Evolutionary conservation across 2,797 vertebrate genomes (phyloP).

Genomic region (Pangasius djambal): DNA sequence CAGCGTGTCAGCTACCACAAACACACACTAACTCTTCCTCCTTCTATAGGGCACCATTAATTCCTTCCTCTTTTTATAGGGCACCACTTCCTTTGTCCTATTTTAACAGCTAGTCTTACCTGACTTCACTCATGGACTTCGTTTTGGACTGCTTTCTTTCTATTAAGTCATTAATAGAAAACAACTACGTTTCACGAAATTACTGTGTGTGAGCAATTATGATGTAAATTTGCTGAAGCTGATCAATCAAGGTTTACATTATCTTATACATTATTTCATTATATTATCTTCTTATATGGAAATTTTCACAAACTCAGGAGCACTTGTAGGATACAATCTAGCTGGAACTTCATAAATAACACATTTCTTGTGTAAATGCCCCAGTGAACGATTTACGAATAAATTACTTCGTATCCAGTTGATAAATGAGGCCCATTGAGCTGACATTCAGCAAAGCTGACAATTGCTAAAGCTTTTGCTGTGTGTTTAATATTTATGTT

Average conservation of each 20-base stretch:
- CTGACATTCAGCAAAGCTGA: background rate
- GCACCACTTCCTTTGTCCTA: background rate
- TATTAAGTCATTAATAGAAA: background rate
- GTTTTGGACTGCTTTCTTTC: background rate
- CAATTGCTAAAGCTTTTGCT: background rate
- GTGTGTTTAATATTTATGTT: slow-evolving; percentile 26
- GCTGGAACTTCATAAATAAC: background rate
- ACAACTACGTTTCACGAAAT: background rate
- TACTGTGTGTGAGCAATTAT: background rate
- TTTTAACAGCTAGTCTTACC: background rate
- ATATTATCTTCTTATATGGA: background rate
- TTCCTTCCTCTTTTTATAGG: background rate
- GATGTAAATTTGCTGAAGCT: background rate
- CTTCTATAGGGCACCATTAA: background rate
- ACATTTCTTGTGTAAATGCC: background rate
- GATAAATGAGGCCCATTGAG: background rate
- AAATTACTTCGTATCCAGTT: background rate
- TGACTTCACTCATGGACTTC: background rate
- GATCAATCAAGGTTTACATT: background rate
- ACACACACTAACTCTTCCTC: background rate
- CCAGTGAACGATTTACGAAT: background rate
- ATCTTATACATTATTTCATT: background rate
- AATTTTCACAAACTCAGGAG: background rate
- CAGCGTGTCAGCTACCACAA: background rate
- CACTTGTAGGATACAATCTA: background rate